Percentiles rank a stretch among this genome's conserved stretches.
These are phyloP conservation scores for Lates calcarifer DNA, from an alignment of 2,113 vertebrate species.

Conservation along the genomic window DNA sequence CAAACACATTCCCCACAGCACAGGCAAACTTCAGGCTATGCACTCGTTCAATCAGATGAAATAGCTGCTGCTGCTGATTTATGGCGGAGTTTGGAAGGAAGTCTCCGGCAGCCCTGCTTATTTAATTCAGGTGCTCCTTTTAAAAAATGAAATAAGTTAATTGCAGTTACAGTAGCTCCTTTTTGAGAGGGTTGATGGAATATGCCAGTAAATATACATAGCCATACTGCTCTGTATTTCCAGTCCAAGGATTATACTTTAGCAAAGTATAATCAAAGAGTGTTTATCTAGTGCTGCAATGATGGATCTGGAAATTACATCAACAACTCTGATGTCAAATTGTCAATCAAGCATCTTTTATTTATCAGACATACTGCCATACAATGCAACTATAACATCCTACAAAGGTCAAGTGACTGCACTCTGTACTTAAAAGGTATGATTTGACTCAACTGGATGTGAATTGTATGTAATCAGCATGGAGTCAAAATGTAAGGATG, in stretches of 20 bases:
- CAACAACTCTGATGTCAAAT: conserved; percentile 28
- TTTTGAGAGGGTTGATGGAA: conserved; percentile 55
- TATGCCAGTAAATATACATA: conserved; percentile 54
- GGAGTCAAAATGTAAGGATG: conserved; percentile 69
- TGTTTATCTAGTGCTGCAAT: not conserved
- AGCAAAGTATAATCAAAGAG: conserved; percentile 7
- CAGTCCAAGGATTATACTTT: conserved; percentile 6
- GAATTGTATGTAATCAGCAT: conserved; percentile 80
- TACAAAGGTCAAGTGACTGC: conserved; percentile 59
- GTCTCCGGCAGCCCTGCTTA: conserved; percentile 66
- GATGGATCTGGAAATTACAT: conserved; percentile 20
- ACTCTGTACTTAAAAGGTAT: conserved; percentile 70
- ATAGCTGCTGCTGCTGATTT: conserved; percentile 83
- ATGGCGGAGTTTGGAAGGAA: conserved; percentile 80
- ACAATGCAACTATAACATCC: conserved; percentile 14
- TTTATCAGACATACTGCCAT: conserved; percentile 25
- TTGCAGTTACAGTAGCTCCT: conserved; percentile 66
- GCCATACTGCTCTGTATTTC: conserved; percentile 20
- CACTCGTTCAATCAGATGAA: conserved; percentile 75
- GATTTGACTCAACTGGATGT: conserved; percentile 70
- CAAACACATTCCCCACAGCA: conserved; percentile 81
- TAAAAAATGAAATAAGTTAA: conserved; percentile 78
- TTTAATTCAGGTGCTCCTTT: conserved; percentile 74
- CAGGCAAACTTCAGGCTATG: conserved; percentile 73
- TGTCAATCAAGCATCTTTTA: conserved; percentile 37